Evolutionary conservation across 2,797 vertebrate species (phyloP), one percentile per base, ranked within the genome.

Genomic region (Gambelia wislizenii): DNA sequence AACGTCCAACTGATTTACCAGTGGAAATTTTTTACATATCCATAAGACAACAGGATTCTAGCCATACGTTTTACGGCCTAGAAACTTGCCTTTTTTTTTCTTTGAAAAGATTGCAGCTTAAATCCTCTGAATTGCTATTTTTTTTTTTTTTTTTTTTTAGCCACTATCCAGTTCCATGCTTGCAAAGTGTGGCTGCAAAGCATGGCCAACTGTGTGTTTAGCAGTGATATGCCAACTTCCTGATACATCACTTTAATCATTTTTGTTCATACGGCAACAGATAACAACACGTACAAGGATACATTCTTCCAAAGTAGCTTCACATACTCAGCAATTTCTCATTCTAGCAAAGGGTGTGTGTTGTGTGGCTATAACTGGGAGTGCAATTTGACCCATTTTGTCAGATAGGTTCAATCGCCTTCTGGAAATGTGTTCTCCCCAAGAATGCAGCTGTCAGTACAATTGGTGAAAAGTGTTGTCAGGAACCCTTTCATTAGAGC

Each of bases 391-490:
- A 84, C 85, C 92, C 86, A 67, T 88, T 94, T 92, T 94, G 76
- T 90, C 7, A 85, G 90, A 33, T 81, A 85, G 85, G 89, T 90
- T 94, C 91, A 92, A 93, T 90, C 42, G 67, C 83, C 91, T 94
- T 94, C 92, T 83, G 92, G 90, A 87, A 89, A 92, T 92, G 85
- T 64, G 85, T 67, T 92, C 93, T 94, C 80, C 94, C 94, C 92
- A 94, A 90, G 85, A 93, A 92, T 88, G 92, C 10, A 93, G 91
- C 85, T 93, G 92, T 92, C 84, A 95, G 89, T 91, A 91, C 95
- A 96, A 92, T 93, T 88, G 92, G 93, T 92, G 94, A 89, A 89
- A 91, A 87, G 93, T 93, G 92, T 93, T 95, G 93, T 94, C 90
- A 89, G 87, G 91, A 25, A 91, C 0, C 1, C 80, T 89, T 91